Evolutionary conservation across 2,797 vertebrate species (phyloP).

Genomic region (Sebastes minor): DNA sequence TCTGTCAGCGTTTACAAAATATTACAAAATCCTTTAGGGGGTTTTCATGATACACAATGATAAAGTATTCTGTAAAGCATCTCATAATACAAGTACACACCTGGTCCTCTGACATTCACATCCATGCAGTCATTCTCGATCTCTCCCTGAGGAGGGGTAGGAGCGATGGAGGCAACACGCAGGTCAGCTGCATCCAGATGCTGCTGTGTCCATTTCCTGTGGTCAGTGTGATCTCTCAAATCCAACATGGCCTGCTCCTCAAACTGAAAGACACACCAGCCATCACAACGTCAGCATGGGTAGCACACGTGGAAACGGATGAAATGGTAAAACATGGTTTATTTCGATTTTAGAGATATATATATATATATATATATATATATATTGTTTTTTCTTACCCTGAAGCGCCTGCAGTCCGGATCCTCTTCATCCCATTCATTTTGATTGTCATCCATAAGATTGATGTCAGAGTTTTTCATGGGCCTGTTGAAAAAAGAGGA

Average conservation of each 20-base stretch:
- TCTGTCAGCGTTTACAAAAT: background rate
- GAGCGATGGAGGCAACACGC: slow-evolving; percentile 92
- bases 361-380: background rate
- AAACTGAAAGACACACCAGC: slow-evolving; percentile 79
- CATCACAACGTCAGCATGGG: background rate
- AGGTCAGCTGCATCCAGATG: slow-evolving; percentile 97
- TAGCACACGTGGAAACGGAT: background rate
- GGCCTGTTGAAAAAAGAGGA: slow-evolving; percentile 68
- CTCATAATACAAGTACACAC: slow-evolving; percentile 67
- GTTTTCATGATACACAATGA: background rate
- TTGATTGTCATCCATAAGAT: slow-evolving; percentile 97
- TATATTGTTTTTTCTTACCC: slow-evolving; percentile 78
- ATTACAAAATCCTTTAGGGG: background rate
- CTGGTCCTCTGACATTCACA: slow-evolving; percentile 96
- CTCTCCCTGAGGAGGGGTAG: slow-evolving; percentile 96
- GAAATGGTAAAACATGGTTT: background rate
- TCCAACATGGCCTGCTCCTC: slow-evolving; percentile 95
- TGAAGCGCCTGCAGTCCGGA: slow-evolving; percentile 92
- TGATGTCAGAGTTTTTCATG: slow-evolving; percentile 92
- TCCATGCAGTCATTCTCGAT: slow-evolving; percentile 97
- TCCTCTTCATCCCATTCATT: slow-evolving; percentile 97
- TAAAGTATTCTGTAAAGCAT: background rate
- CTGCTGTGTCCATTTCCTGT: slow-evolving; percentile 98
- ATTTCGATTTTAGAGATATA: background rate
- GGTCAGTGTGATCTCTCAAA: slow-evolving; percentile 90